Percentiles rank a stretch among this genome's conserved stretches.
Evolutionary conservation across 2,797 vertebrate species (phyloP).

Genomic region (Darevskia nairensis): DNA sequence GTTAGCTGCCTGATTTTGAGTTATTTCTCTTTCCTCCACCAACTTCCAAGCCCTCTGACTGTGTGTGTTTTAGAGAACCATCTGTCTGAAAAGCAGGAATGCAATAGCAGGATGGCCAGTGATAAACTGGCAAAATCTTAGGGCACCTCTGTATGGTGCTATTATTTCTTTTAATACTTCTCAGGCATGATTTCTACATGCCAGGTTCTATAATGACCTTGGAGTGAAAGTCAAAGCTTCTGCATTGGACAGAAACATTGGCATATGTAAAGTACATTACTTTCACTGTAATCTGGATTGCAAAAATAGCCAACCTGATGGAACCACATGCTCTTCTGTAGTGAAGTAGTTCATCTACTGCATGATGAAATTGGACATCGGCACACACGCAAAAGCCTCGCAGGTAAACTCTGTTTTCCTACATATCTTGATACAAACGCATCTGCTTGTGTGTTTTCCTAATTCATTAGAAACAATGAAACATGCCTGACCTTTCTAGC

Average conservation of each 20-base stretch:
- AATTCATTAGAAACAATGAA: neutral
- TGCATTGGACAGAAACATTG: neutral
- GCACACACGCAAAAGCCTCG: neutral
- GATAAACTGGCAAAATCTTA: neutral
- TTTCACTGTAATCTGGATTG: neutral
- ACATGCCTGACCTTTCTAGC: neutral
- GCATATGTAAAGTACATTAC: neutral
- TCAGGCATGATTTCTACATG: neutral
- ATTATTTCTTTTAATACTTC: neutral
- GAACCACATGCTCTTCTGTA: neutral
- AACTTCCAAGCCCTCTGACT: neutral
- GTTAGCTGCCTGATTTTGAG: conserved; percentile 22
- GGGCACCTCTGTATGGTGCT: neutral
- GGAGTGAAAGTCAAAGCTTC: neutral
- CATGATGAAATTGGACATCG: too few relatives aligned
- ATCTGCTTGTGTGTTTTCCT: neutral
- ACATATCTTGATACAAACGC: neutral
- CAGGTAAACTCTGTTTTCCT: neutral
- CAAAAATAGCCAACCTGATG: neutral
- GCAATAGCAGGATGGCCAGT: neutral
- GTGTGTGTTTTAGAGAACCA: neutral
- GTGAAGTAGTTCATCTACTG: neutral
- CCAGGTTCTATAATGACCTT: neutral
- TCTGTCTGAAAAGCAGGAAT: neutral
- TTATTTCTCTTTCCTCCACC: conserved; percentile 19